A percentile compares a stretch with the other conserved stretches of the same genome.
phyloP scores from a whole-genome alignment of 2,888 invertebrate species.

The Apocheima hispidaria region DNA sequence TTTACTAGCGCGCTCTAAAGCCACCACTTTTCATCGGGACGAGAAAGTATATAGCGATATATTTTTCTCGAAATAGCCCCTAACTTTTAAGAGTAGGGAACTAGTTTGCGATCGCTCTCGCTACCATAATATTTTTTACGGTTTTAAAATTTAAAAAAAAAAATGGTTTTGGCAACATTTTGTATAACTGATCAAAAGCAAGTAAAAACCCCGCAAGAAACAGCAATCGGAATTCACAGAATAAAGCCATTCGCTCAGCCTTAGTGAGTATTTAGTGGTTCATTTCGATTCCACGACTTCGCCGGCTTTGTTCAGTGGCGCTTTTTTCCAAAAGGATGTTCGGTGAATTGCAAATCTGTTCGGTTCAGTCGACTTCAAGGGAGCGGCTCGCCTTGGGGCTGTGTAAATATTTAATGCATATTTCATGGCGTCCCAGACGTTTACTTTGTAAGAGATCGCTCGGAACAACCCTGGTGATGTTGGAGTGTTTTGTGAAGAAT shows the following conservation, averaged over 20 bases:
- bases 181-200: too few relatives aligned
- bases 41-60: too few relatives aligned
- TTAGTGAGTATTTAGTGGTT: constrained; percentile 69
- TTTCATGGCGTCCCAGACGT: constrained; percentile 77
- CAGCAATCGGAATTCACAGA: constrained; percentile 10
- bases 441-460: constrained; percentile 78
- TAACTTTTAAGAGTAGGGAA: too few relatives aligned
- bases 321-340: constrained; percentile 80
- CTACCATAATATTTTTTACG: too few relatives aligned
- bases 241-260: constrained; percentile 37
- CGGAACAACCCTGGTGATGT: constrained; percentile 68
- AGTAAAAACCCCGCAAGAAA: background rate
- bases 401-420: constrained; percentile 85
- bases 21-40: too few relatives aligned
- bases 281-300: constrained; percentile 71
- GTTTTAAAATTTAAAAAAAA: too few relatives aligned
- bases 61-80: too few relatives aligned
- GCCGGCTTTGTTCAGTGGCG: constrained; percentile 69
- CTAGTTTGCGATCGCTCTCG: too few relatives aligned
- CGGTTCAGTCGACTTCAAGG: constrained; percentile 78
- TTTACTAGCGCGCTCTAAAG: too few relatives aligned
- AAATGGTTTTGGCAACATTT: too few relatives aligned
- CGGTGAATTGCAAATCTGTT: constrained; percentile 83
- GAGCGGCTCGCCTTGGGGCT: constrained; percentile 71
- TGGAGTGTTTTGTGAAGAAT: constrained; percentile 46